Base-by-base conservation (phyloP, 2,888 invertebrate genomes). In the Oxystoma pomonae region DNA sequence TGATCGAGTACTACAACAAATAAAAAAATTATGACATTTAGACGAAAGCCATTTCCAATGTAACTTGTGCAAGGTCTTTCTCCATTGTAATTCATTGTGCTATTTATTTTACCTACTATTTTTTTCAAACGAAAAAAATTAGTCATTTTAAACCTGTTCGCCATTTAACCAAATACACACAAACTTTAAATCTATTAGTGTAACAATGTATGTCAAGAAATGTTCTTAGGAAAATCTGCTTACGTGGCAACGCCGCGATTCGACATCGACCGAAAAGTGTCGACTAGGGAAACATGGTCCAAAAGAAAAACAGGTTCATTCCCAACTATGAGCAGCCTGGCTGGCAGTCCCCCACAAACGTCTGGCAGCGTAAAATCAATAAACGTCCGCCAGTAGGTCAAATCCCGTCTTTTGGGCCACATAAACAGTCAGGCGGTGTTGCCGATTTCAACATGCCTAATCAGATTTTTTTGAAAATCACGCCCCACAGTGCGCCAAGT, bases 321-420 rank as follows among this genome's bases (percentile, higher is more conserved):
- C n/a, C n/a, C n/a, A 57, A 18, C 20, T n/a, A 53, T 53, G 53
- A 53, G n/a, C 16, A 53, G 3, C 35, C 19, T 19, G 53, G 19
- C 53, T 16, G 17, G 53, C 16, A 53, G 53, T 19, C 7, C 53
- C n/a, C n/a, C 53, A 16, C 7, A 53, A 53, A 53, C 53, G 17
- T 16, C 16, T 16, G 53, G 53, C 19, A 51, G 67, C 68, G 72
- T 72, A 73, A 75, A 75, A 74, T 75, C 74, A 73, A 74, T 74
- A 74, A 72, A 70, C 67, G 64, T 65, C 66, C 63, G 72, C 71
- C 74, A 75, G 73, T 75, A 74, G 75, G 75, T 75, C 75, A 75
- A 72, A 71, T 67, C 70, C 64, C 49, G 61, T 53, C 20, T 22
- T 20, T 51, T 35, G 59, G 19, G 18, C 19, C 20, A 35, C 3